These are phyloP conservation scores for Lordiphosa andalusiaca DNA, from an alignment of 2,888 invertebrate genomes.

Conservation along the genomic window DNA sequence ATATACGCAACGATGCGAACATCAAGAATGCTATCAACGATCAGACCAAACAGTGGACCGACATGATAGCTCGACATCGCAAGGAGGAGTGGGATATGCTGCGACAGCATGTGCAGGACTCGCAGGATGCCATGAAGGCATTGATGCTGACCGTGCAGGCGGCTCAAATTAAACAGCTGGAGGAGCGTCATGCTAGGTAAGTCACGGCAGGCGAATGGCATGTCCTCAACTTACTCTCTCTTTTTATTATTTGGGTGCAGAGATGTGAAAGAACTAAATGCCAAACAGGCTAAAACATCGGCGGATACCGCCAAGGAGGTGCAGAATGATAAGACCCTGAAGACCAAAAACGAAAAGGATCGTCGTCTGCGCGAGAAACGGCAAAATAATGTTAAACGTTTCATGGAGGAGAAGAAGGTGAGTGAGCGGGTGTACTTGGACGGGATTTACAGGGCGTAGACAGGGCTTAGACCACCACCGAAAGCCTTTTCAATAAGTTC, in stretches of 20 bases:
- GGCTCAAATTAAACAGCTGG: constrained; percentile 92
- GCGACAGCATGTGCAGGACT: constrained; percentile 90
- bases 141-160: constrained; percentile 92
- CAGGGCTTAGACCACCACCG: too few species aligned
- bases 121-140: constrained; percentile 86
- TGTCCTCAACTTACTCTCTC: neutral
- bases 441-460: too few species aligned
- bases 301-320: constrained; percentile 98
- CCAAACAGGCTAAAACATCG: constrained; percentile 96
- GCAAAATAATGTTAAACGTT: constrained; percentile 98
- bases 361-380: constrained; percentile 95
- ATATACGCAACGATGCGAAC: constrained; percentile 88
- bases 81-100: constrained; percentile 92
- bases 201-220: neutral
- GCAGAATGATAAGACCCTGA: constrained; percentile 95
- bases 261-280: constrained; percentile 97
- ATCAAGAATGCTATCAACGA: constrained; percentile 92
- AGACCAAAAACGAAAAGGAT: constrained; percentile 98
- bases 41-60: constrained; percentile 97
- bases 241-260: constrained; percentile 79
- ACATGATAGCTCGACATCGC: constrained; percentile 91
- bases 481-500: too few species aligned
- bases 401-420: constrained; percentile 95
- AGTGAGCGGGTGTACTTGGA: too few species aligned
- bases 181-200: constrained; percentile 89